Base-by-base conservation (phyloP, 2,797 vertebrate genomes). In the Coregonus suidteri region DNA sequence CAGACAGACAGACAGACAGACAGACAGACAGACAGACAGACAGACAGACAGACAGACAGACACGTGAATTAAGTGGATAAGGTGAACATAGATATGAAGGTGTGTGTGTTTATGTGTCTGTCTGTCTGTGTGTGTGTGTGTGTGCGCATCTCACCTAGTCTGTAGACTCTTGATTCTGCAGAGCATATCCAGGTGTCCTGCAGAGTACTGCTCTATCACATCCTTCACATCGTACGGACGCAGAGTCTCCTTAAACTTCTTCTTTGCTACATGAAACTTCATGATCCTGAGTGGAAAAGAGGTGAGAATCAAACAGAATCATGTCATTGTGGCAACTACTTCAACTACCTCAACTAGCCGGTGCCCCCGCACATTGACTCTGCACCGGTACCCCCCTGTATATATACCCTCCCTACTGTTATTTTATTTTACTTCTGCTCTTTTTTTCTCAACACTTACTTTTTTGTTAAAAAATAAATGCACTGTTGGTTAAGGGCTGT, bases 81-180 rank as follows among this genome's bases (percentile, higher is more conserved):
- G 31, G 14, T 67, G 30, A 67, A 15, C 25, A 30, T 34, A 34
- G 14, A 67, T 67, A 31, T 25, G 30, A 67, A 13, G 65, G 3
- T 35, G 31, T 74, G 20, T 75, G 53, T 78, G 31, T 71, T 25
- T 74, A 13, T 41, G 9, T 47, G 41, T 47, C 0, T 47, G 7
- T 41, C 1, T 41, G 7, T 47, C 2, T 47, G 41, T 47, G 9
- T 47, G 41, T 47, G 9, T 47, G 41, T 11, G 41, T 11, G 41
- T 11, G 66, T 67, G 9, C 14, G 25, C 4, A 35, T 56, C 93
- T 93, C 89, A 99, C 98, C 97, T 96, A 75, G 96, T 96, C 90
- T 99, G 98, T 77, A 99, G 97, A 84, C 97, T 99, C 89, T 99
- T 99, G 91, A 99, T 99, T 86, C 98, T 97, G 87, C 97, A 98